These are phyloP conservation scores for Eulemur albifrons DNA, from an alignment of 2,797 vertebrate species.

Conservation along the genomic window DNA sequence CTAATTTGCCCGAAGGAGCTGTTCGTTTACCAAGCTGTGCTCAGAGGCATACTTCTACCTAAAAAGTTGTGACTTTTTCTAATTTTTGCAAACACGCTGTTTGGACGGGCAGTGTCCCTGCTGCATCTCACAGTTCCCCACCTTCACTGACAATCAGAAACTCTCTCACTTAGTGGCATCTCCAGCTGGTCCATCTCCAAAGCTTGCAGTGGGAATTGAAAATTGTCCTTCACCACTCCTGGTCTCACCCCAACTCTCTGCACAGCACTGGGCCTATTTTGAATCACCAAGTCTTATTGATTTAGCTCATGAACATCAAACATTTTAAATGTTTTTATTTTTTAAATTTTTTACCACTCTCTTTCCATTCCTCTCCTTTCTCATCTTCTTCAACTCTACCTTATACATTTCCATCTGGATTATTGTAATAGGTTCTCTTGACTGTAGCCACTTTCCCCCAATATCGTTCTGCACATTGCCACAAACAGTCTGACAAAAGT, in stretches of 20 bases:
- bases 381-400: background rate
- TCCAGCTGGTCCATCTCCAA: background rate
- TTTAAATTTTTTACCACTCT: background rate
- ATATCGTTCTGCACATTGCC: background rate
- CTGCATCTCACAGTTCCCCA: background rate
- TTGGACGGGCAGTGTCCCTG: background rate
- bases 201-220: background rate
- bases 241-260: background rate
- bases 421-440: background rate
- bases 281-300: background rate
- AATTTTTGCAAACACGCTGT: background rate
- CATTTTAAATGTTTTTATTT: background rate
- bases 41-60: background rate
- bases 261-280: background rate
- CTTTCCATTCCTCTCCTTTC: background rate
- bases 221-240: background rate
- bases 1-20: background rate
- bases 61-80: background rate
- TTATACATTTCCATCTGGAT: background rate
- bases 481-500: background rate
- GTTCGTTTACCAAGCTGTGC: background rate
- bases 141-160: background rate
- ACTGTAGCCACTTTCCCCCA: background rate
- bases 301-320: background rate
- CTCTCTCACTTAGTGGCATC: background rate